Percentiles rank a stretch among this genome's conserved stretches.
These are phyloP conservation scores for Phenganax stokvisi DNA, from an alignment of 92 coral and sea anemone species.

Conservation along the genomic window DNA sequence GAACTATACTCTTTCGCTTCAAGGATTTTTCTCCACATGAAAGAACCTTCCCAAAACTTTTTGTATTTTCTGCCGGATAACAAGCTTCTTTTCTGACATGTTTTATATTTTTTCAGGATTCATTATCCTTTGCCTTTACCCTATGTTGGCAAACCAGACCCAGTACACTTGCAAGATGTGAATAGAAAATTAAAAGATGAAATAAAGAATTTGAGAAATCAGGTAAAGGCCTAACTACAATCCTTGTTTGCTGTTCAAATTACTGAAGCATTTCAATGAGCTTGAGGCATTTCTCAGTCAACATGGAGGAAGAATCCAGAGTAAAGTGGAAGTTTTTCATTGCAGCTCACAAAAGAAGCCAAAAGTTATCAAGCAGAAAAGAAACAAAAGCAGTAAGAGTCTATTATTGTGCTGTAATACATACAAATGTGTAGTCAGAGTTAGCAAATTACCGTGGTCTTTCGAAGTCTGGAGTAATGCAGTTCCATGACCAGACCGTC, in stretches of 20 bases:
- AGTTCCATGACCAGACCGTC: no score
- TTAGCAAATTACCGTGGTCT: no score
- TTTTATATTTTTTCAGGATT: conserved; percentile 48
- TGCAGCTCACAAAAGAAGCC: conserved; percentile 71
- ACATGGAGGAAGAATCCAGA: background rate
- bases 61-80: background rate
- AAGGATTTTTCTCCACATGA: background rate
- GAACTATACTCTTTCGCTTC: background rate
- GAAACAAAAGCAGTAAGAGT: conserved; percentile 71
- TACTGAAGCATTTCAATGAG: no score
- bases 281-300: no score
- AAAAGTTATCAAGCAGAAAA: conserved; percentile 58
- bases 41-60: background rate
- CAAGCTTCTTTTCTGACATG: background rate
- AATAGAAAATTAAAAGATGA: conserved; percentile 80
- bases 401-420: no score
- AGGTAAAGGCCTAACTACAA: conserved; percentile 45
- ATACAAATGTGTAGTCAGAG: no score
- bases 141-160: conserved; percentile 97
- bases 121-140: conserved; percentile 96
- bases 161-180: conserved; percentile 89
- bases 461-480: no score
- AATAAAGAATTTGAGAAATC: conserved; percentile 70
- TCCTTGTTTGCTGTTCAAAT: no score
- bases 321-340: conserved; percentile 10